Evolutionary conservation across 2,888 invertebrate species (phyloP).

Genomic region (Punctoribates punctum): DNA sequence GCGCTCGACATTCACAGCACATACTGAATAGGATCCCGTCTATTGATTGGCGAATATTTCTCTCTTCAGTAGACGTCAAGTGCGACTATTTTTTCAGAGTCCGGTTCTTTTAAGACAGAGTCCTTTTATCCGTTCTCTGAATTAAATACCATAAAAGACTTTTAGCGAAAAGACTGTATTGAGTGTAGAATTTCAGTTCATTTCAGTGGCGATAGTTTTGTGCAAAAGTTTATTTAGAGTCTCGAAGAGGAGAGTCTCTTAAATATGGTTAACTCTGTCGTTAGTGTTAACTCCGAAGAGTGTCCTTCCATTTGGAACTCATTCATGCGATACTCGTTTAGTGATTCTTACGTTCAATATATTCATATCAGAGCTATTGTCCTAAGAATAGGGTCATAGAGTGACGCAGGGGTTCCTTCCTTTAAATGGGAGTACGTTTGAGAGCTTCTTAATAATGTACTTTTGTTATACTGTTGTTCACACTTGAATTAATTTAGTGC

Average conservation of each 20-base stretch:
- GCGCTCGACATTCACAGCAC: background rate
- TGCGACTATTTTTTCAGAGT: background rate
- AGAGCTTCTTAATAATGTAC: constrained; percentile 31
- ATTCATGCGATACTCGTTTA: constrained; percentile 31
- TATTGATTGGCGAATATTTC: background rate
- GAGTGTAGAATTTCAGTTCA: background rate
- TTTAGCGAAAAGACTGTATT: background rate
- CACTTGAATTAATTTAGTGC: constrained; percentile 36
- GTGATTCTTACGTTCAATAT: constrained; percentile 34
- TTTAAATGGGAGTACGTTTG: constrained; percentile 15
- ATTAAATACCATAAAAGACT: background rate
- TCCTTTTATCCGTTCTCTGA: background rate
- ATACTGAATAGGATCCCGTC: background rate
- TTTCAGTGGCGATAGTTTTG: constrained; percentile 8
- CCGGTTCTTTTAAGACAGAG: background rate
- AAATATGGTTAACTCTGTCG: constrained; percentile 31
- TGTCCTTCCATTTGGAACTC: constrained; percentile 1
- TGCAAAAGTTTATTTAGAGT: constrained; percentile 3
- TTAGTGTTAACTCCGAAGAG: background rate
- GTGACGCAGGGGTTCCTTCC: constrained; percentile 29
- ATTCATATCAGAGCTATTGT: constrained; percentile 30
- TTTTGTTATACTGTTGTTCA: constrained; percentile 22
- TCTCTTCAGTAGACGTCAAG: background rate
- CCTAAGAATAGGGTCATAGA: constrained; percentile 35
- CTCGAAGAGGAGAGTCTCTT: constrained; percentile 14